Conservation (phyloP, 2,113 vertebrate species). For the Peromyscus leucopus region DNA sequence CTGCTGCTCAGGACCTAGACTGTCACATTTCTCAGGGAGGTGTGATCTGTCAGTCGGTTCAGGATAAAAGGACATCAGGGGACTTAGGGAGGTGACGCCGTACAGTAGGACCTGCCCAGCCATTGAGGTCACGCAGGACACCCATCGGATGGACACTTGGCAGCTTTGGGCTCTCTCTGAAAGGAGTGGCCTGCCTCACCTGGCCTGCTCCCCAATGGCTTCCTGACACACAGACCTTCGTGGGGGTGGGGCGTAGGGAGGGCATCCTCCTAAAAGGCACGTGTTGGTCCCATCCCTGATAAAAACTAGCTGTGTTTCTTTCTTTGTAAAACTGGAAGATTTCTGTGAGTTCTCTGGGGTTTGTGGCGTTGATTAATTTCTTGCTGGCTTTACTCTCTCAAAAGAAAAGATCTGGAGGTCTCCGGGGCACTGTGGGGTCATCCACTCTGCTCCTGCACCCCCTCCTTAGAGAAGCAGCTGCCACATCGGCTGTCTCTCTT, state of each 20-base stretch:
- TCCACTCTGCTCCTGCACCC: not conserved
- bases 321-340: constrained; percentile 33
- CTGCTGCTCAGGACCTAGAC: not conserved
- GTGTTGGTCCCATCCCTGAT: not conserved
- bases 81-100: not conserved
- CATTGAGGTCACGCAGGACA: not conserved
- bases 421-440: not conserved
- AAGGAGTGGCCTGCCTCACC: not conserved
- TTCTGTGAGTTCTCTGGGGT: constrained; percentile 15
- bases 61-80: not conserved
- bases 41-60: not conserved
- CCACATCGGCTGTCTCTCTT: constrained; percentile 66
- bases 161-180: not conserved
- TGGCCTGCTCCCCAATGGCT: not conserved
- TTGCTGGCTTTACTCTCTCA: constrained; percentile 2
- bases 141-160: not conserved
- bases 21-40: not conserved
- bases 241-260: not conserved
- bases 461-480: constrained; percentile 73
- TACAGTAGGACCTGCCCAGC: not conserved
- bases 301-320: not conserved
- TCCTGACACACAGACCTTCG: not conserved
- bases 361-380: constrained; percentile 55
- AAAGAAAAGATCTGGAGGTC: constrained; percentile 20
- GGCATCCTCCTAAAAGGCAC: fast-evolving